A percentile compares a stretch with the other conserved stretches of the same genome.
Conservation (phyloP, 2,888 invertebrate genomes). For the Pseudococcus longispinus region DNA sequence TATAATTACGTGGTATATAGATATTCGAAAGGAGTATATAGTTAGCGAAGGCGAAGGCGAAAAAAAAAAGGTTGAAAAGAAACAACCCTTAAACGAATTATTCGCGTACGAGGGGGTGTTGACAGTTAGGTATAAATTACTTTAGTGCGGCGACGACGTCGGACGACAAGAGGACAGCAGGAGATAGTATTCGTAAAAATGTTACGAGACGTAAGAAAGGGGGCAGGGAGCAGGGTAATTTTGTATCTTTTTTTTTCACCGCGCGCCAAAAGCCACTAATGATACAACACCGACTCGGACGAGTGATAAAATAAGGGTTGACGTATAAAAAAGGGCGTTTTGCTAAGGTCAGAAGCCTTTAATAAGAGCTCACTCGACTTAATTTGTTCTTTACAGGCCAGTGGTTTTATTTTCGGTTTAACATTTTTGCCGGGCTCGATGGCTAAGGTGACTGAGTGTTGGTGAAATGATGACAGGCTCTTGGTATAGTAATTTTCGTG, state of each 20-base stretch:
- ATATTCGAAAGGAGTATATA: background rate
- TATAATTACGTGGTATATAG: background rate
- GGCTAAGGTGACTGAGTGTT: slow-evolving; percentile 41
- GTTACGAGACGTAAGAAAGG: background rate
- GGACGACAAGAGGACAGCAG: background rate
- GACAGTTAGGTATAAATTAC: slow-evolving; percentile 49
- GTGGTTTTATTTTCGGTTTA: slow-evolving; percentile 49
- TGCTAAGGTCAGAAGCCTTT: slow-evolving; percentile 53
- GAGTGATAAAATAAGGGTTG: slow-evolving; percentile 46
- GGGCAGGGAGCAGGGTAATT: background rate
- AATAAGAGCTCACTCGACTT: slow-evolving; percentile 56
- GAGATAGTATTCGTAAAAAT: background rate
- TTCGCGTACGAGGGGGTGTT: slow-evolving; percentile 20
- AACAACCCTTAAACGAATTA: slow-evolving; percentile 53
- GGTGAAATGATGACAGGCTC: slow-evolving; percentile 36
- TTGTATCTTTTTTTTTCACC: slow-evolving; percentile 45
- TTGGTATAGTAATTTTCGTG: slow-evolving; percentile 15
- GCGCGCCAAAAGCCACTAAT: slow-evolving; percentile 53
- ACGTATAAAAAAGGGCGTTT: slow-evolving; percentile 55
- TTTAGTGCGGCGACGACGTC: no score
- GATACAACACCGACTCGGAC: slow-evolving; percentile 49
- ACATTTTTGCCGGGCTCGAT: background rate
- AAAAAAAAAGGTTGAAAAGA: slow-evolving; percentile 43
- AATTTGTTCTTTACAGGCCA: slow-evolving; percentile 54
- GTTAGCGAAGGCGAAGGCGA: background rate